Evolutionary conservation across 2,888 invertebrate species (phyloP), one percentile per base, ranked within the genome.

Genomic region (Folsomia candida): DNA sequence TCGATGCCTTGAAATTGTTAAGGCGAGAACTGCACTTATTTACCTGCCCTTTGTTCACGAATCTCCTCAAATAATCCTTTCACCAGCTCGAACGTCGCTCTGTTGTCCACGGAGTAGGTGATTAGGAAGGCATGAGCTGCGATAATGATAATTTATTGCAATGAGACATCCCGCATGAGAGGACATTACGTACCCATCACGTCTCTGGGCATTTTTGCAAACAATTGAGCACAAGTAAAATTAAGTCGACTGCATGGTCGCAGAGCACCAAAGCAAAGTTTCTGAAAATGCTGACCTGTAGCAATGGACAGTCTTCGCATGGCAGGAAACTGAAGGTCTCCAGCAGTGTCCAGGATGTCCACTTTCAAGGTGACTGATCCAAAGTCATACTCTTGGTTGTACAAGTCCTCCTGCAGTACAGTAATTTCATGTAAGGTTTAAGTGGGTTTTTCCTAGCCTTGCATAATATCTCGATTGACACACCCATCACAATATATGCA

Each of bases 381-480:
- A 70, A 92, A 85, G 81, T 91, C 89, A 83, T 91, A 94, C 83
- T 93, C 92, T 70, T 91, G 86, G 81, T 91, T 92, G 84, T 92
- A 93, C 27, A 94, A 86, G 83, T 94, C 94, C 82, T 94, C 94
- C n/a, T n/a, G n/a, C n/a, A n/a, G n/a, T n/a, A n/a, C n/a, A n/a
- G n/a, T n/a, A n/a, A n/a, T n/a, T n/a, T n/a, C n/a, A n/a, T n/a
- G n/a, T n/a, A n/a, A n/a, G n/a, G n/a, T n/a, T n/a, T n/a, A n/a
- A n/a, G n/a, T n/a, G n/a, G n/a, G n/a, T n/a, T n/a, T n/a, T n/a
- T n/a, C n/a, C n/a, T n/a, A n/a, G n/a, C n/a, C n/a, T n/a, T n/a
- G n/a, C n/a, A n/a, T n/a, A n/a, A n/a, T n/a, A n/a, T n/a, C n/a
- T n/a, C n/a, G n/a, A n/a, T n/a, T n/a, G n/a, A n/a, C n/a, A n/a